These are phyloP conservation scores for Oreochromis aureus DNA, from an alignment of 2,113 vertebrate genomes.

Conservation along the genomic window DNA sequence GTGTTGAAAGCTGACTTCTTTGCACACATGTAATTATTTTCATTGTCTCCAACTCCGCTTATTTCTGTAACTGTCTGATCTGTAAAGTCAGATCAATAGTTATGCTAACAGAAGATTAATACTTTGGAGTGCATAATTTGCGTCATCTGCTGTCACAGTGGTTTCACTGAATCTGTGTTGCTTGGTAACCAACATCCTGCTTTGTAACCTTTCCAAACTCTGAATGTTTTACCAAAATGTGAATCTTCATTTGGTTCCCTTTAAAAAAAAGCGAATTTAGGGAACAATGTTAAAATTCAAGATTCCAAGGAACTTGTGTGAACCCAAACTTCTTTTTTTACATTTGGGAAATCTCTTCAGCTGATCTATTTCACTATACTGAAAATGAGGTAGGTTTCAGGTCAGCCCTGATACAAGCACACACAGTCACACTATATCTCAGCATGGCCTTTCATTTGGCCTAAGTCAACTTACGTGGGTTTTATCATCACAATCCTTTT, in stretches of 20 bases:
- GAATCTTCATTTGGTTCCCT: neutral
- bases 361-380: neutral
- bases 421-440: neutral
- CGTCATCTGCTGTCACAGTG: neutral
- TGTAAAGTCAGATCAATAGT: neutral
- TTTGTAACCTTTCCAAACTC: neutral
- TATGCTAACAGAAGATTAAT: neutral
- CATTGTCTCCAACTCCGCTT: neutral
- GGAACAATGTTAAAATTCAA: neutral
- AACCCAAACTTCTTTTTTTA: neutral
- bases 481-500: slow-evolving; percentile 6
- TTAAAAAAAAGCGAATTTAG: neutral
- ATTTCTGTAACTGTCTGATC: neutral
- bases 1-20: neutral
- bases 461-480: neutral
- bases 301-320: neutral
- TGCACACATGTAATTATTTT: neutral
- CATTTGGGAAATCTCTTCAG: neutral
- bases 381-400: neutral
- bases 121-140: neutral
- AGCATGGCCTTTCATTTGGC: neutral
- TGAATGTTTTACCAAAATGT: neutral
- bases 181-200: slow-evolving; percentile 8
- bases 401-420: neutral
- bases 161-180: neutral